A percentile compares a stretch with the other conserved stretches of the same genome.
Conservation (phyloP, 2,888 invertebrate species). For the Synanthedon vespiformis region DNA sequence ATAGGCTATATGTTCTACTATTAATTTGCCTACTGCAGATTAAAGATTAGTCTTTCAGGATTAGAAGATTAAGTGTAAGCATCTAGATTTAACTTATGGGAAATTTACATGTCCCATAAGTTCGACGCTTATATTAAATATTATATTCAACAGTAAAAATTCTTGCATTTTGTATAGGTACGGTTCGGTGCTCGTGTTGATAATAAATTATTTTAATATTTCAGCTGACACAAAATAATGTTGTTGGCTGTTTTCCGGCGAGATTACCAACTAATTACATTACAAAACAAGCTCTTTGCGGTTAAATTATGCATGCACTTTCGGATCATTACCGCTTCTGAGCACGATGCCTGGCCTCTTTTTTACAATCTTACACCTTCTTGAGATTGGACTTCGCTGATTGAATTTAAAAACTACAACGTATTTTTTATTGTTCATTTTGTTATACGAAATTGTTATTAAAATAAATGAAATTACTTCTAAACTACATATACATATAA, state of each 20-base stretch:
- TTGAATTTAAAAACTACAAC: background rate
- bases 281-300: conserved; percentile 65
- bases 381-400: background rate
- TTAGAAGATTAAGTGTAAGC: too few species aligned
- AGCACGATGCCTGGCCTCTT: conserved; percentile 33
- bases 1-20: too few species aligned
- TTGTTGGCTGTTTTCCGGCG: conserved; percentile 57
- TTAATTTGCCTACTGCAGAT: too few species aligned
- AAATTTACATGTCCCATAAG: too few species aligned
- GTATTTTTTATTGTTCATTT: too few species aligned
- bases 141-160: too few species aligned
- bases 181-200: conserved; percentile 16
- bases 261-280: conserved; percentile 70
- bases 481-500: too few species aligned
- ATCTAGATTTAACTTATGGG: too few species aligned
- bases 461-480: too few species aligned
- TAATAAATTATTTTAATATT: conserved; percentile 68
- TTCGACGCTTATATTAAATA: too few species aligned
- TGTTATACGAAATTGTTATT: too few species aligned
- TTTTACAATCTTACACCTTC: conserved; percentile 46
- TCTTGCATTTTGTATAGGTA: background rate
- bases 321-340: conserved; percentile 61
- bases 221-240: conserved; percentile 55
- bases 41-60: too few species aligned
- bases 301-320: conserved; percentile 68